Evolutionary conservation across 2,113 vertebrate species (phyloP).

Genomic region (Rhinoderma darwinii): DNA sequence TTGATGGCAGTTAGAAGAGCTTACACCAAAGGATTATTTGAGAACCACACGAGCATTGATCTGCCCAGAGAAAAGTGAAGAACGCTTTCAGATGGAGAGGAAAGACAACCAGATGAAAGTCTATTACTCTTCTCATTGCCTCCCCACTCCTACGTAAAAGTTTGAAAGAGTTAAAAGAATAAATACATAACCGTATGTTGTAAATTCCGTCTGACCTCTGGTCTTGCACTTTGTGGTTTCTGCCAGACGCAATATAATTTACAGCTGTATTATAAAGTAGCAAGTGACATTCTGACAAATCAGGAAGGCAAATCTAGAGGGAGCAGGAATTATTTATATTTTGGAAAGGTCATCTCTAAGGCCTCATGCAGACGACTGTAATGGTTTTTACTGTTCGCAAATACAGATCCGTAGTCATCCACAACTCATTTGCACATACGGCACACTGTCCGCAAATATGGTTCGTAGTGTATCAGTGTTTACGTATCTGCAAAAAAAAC

Average conservation of each 20-base stretch:
- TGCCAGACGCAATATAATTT: constrained; percentile 45
- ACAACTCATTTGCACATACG: too few relatives aligned
- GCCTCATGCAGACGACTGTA: too few relatives aligned
- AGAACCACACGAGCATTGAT: background rate
- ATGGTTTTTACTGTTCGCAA: too few relatives aligned
- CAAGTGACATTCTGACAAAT: constrained; percentile 52
- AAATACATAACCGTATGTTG: constrained; percentile 9
- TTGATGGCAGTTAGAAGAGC: background rate
- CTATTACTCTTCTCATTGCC: background rate
- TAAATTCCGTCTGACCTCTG: constrained; percentile 57
- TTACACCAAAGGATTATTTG: background rate
- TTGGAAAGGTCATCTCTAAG: background rate
- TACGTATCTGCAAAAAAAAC: too few relatives aligned
- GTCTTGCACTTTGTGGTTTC: constrained; percentile 45
- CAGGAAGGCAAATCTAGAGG: background rate
- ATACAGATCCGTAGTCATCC: too few relatives aligned
- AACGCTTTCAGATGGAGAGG: background rate
- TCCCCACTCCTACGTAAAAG: background rate
- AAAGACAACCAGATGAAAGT: background rate
- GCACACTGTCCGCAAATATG: too few relatives aligned
- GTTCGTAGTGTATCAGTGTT: too few relatives aligned
- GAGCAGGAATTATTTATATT: constrained; percentile 29
- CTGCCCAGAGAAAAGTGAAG: background rate
- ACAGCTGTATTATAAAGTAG: constrained; percentile 51
- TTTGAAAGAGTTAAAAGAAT: background rate